Evolutionary conservation across 2,888 invertebrate genomes (phyloP).

Genomic region (Xanthorhoe designata): DNA sequence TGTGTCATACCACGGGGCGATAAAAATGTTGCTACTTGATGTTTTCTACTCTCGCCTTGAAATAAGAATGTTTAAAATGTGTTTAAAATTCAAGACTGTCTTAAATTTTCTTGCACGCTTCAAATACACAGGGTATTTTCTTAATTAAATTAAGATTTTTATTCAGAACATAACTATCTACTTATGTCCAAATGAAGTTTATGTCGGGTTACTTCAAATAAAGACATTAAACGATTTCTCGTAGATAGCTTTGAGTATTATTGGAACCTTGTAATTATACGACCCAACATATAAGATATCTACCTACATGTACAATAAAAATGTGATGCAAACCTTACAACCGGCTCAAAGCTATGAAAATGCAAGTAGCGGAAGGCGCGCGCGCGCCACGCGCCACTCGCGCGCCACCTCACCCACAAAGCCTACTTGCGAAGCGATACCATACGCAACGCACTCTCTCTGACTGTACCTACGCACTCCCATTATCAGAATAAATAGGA

Average conservation of each 20-base stretch:
- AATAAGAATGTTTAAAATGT: constrained; percentile 40
- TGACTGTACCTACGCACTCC: neutral
- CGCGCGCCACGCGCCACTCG: constrained; percentile 57
- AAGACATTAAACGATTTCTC: neutral
- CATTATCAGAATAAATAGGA: neutral
- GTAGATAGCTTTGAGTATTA: neutral
- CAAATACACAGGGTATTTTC: too few species aligned
- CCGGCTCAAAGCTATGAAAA: constrained; percentile 47
- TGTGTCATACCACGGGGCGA: constrained; percentile 62
- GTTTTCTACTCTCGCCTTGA: constrained; percentile 58
- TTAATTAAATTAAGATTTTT: neutral
- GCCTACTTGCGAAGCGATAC: constrained; percentile 19
- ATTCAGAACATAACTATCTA: neutral
- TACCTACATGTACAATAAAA: constrained; percentile 5
- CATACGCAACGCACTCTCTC: neutral
- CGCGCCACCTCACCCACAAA: constrained; percentile 26
- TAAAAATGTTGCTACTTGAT: constrained; percentile 58
- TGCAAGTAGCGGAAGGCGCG: constrained; percentile 51
- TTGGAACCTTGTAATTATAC: constrained; percentile 19
- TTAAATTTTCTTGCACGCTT: too few species aligned
- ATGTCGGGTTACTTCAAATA: neutral
- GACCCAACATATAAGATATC: neutral
- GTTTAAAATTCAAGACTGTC: too few species aligned
- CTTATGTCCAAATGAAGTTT: neutral
- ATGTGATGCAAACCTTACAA: constrained; percentile 16